These are phyloP conservation scores for Apis mellifera DNA, from an alignment of 1,140 invertebrate species.

Conservation along the genomic window DNA sequence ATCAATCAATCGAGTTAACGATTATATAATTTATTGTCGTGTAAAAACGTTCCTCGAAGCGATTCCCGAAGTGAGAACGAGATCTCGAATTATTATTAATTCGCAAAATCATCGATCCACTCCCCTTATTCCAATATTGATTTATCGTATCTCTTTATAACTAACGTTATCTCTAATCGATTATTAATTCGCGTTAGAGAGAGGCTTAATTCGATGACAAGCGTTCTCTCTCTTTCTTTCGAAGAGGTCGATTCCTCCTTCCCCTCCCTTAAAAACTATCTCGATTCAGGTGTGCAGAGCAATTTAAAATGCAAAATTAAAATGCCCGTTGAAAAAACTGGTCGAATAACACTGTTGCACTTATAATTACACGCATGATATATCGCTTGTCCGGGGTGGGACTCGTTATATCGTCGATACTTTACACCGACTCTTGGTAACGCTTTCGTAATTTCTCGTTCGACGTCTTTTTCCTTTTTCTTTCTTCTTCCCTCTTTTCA, in stretches of 20 bases:
- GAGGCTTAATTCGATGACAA: slow-evolving; percentile 24
- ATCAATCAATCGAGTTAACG: slow-evolving; percentile 1
- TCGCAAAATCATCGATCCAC: background rate
- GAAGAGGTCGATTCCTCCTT: background rate
- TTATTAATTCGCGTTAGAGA: slow-evolving; percentile 14
- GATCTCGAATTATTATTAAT: background rate
- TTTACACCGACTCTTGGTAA: background rate
- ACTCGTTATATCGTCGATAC: slow-evolving; percentile 23
- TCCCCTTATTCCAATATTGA: background rate
- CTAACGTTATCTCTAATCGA: slow-evolving; percentile 1
- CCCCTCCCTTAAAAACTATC: background rate
- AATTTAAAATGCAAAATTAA: slow-evolving; percentile 40
- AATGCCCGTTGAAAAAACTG: slow-evolving; percentile 40
- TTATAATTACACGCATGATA: slow-evolving; percentile 41
- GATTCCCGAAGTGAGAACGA: background rate
- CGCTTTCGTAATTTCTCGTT: slow-evolving; percentile 14
- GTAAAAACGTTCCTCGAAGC: background rate
- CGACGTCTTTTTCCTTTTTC: background rate
- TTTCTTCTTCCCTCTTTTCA: background rate
- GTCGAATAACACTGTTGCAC: slow-evolving; percentile 32
- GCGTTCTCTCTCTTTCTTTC: background rate
- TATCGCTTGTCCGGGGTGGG: background rate
- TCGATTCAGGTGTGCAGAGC: background rate
- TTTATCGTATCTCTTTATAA: slow-evolving; percentile 33
- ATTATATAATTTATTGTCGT: background rate